Base-by-base conservation (phyloP, 2,888 invertebrate species). In the Pristionchus entomophagus region DNA sequence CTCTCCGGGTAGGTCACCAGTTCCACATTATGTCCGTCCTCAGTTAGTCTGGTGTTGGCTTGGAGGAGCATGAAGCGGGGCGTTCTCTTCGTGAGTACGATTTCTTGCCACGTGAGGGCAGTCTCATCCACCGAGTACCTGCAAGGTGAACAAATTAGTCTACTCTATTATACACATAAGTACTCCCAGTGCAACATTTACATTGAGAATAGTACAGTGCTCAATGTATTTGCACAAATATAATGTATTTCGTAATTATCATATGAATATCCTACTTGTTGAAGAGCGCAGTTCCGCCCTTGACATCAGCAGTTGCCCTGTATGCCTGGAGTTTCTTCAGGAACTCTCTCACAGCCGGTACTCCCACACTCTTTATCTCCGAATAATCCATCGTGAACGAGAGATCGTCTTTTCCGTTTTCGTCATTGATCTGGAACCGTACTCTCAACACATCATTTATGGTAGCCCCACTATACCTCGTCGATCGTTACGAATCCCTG, bases 1-100 rank as follows among this genome's bases (percentile, higher is more conserved):
- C 95, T 96, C 0, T 96, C 94, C 51, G 96, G 96, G 94, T 98
- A 98, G 8, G 95, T 95, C 91, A 95, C 95, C 92, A 97, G 93
- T 56, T 94, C 94, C 0, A 96, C 96, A 59, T 59, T 26, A 8
- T 22, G 6, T 22, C 59, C 51, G n/a, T 29, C 59, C 5, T 69
- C 69, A 29, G 95, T 94, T 49, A 96, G 88, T 32, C 94, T 91
- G 0, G 97, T 97, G 94, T 97, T 97, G 49, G 97, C 95, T 93
- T 97, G 97, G 32, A 97, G 96, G 93, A 97, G 96, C 93, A 98
- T 96, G 93, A 97, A 97, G 86, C 97, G 95, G 0, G 98, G 97
- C 93, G 97, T 97, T 93, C 97, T 97, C 94, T 97, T 96, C 59
- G 96, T 95, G 93, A 98, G 94, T 85, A 97, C 96, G 92, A 98